Percentiles rank a stretch among this genome's conserved stretches.
These are phyloP conservation scores for Erythrocercus mccallii DNA, from an alignment of 2,113 vertebrate genomes.

Conservation along the genomic window DNA sequence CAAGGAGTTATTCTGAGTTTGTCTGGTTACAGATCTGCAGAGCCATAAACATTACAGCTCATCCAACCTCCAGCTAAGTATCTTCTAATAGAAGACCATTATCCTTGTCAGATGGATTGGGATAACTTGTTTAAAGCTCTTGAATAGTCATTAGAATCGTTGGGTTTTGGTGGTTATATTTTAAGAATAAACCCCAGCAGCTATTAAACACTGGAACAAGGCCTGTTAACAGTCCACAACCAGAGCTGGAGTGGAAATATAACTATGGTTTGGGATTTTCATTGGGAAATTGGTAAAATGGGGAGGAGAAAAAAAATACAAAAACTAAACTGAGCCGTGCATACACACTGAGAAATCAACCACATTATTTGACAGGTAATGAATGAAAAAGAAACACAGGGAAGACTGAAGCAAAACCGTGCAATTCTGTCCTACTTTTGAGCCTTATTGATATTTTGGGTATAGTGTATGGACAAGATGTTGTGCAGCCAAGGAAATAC, in stretches of 20 bases:
- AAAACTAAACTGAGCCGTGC: background rate
- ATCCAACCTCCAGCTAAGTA: slow-evolving; percentile 8
- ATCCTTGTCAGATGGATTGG: slow-evolving; percentile 24
- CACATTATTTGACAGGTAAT: background rate
- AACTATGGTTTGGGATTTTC: background rate
- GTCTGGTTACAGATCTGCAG: background rate
- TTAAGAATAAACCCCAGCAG: slow-evolving; percentile 18
- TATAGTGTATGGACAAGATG: background rate
- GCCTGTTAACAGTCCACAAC: slow-evolving; percentile 7
- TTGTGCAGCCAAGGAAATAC: background rate
- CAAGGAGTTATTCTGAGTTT: background rate
- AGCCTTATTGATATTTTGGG: background rate
- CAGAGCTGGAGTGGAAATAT: background rate
- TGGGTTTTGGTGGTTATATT: background rate
- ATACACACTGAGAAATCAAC: background rate
- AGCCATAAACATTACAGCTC: background rate
- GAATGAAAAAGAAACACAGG: background rate
- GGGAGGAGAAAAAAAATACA: background rate
- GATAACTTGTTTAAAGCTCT: slow-evolving; percentile 26
- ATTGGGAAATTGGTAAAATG: background rate
- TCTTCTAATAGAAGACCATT: background rate
- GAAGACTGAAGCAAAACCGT: background rate
- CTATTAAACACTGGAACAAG: background rate
- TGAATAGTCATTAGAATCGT: background rate
- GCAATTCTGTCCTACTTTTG: background rate